phyloP scores from a whole-genome alignment of 2,888 invertebrate genomes.

The Glaucopsyche alexis region DNA sequence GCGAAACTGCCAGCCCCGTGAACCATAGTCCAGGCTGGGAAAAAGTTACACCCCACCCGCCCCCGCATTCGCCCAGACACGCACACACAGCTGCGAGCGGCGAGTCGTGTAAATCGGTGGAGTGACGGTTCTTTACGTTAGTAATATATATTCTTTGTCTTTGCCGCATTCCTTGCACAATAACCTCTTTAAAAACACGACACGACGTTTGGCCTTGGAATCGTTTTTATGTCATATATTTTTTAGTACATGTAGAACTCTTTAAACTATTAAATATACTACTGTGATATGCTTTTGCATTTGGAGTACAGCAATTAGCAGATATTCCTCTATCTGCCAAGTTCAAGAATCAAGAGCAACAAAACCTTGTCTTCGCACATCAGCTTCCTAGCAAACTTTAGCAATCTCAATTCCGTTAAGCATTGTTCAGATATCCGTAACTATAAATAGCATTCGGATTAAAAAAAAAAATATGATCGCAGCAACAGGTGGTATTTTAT shows the following conservation, averaged over 20 bases:
- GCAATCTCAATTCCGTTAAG: neutral
- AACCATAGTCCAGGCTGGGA: no score
- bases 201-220: neutral
- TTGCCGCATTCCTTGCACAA: neutral
- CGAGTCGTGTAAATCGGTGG: no score
- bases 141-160: neutral
- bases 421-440: neutral
- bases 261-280: neutral
- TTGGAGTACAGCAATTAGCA: no score
- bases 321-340: no score
- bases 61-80: no score
- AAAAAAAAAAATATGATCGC: conserved; percentile 12
- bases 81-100: no score
- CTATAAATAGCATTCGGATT: neutral
- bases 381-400: neutral
- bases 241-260: neutral
- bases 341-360: no score
- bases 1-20: no score
- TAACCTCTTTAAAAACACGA: neutral
- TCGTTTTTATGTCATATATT: neutral
- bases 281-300: neutral
- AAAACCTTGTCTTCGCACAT: neutral
- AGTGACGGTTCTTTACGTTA: no score
- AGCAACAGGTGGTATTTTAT: conserved; percentile 18
- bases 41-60: no score